Conservation (phyloP, 35 echinoderm and acorn worm genomes). For the Diadema setosum region DNA sequence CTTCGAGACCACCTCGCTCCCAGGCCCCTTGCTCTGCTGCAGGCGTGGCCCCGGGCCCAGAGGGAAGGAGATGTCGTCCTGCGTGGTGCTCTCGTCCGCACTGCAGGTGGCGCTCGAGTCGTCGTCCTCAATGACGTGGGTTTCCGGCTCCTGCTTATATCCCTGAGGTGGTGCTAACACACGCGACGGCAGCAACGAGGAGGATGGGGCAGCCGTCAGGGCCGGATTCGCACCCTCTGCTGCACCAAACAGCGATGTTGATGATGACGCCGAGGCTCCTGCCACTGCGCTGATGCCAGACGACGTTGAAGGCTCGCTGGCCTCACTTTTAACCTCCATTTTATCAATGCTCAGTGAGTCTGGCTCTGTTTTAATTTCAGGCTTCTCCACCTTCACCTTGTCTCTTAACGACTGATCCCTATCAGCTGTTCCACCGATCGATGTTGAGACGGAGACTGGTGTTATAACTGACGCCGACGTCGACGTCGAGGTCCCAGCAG, state of each 20-base stretch:
- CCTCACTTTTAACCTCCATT: neutral
- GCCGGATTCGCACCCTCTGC: neutral
- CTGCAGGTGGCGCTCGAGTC: slow-evolving; percentile 95
- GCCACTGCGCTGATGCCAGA: too few relatives aligned
- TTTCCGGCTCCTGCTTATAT: slow-evolving; percentile 24
- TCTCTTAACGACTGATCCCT: neutral
- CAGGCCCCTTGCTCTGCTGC: neutral
- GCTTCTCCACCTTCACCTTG: slow-evolving; percentile 7
- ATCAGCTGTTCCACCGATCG: neutral
- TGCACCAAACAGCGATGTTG: neutral
- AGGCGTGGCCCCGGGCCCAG: neutral
- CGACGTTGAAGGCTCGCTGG: neutral
- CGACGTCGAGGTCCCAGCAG: neutral
- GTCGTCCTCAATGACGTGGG: slow-evolving; percentile 58
- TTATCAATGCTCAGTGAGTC: neutral
- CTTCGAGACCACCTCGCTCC: neutral
- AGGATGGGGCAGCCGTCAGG: neutral
- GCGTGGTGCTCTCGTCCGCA: slow-evolving; percentile 76
- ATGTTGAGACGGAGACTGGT: neutral
- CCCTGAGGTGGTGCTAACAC: neutral
- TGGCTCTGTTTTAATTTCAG: slow-evolving; percentile 2
- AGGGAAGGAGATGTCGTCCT: slow-evolving; percentile 56
- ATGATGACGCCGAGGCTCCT: neutral
- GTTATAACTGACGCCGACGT: neutral
- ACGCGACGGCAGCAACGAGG: neutral